Conservation (phyloP, 2,888 invertebrate genomes). For the Rhagium mordax region DNA sequence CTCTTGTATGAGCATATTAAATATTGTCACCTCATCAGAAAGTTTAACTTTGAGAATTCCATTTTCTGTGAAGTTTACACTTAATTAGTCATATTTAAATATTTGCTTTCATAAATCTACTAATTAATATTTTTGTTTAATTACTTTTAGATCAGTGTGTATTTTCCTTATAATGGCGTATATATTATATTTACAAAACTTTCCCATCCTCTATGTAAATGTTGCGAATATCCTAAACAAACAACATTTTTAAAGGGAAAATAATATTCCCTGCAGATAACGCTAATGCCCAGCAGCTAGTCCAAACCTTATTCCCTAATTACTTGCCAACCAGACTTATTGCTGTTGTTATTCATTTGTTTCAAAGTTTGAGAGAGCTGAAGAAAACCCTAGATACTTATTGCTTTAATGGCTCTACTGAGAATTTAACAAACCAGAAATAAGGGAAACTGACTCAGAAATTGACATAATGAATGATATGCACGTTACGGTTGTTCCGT, state of each 20-base stretch:
- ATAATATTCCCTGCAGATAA: conserved; percentile 10
- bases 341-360: conserved; percentile 23
- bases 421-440: conserved; percentile 24
- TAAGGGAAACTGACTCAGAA: conserved; percentile 18
- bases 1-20: too few species aligned
- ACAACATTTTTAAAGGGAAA: conserved; percentile 10
- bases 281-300: conserved; percentile 12
- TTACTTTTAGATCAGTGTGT: not conserved
- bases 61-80: too few species aligned
- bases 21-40: too few species aligned
- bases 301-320: conserved; percentile 18
- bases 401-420: conserved; percentile 21
- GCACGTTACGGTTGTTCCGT: not conserved
- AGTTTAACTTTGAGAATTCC: too few species aligned
- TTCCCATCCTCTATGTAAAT: conserved; percentile 10
- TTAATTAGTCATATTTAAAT: too few species aligned
- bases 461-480: conserved; percentile 25
- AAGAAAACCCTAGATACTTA: conserved; percentile 23
- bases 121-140: not conserved
- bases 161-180: not conserved
- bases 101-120: not conserved
- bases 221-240: conserved; percentile 6
- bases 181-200: not conserved
- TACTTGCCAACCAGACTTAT: conserved; percentile 25
- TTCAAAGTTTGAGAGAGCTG: conserved; percentile 14